Base-by-base conservation (phyloP, 2,113 vertebrate genomes). In the Cyprinodon variegatus region DNA sequence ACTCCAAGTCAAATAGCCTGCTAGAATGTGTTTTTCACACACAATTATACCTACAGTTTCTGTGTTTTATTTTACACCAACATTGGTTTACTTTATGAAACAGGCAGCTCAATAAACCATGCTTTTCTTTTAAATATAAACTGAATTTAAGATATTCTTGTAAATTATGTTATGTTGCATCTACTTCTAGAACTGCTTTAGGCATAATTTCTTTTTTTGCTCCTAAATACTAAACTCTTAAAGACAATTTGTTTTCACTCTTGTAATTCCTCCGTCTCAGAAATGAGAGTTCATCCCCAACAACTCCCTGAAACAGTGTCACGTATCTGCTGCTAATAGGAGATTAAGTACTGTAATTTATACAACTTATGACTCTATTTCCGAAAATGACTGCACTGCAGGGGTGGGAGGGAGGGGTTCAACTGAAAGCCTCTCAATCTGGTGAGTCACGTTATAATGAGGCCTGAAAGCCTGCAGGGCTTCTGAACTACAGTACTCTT, bases 401-500 rank as follows among this genome's bases (percentile, higher is more conserved):
- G 29, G 29, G 29, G 29, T 60, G 48, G 61, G 61, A 14, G 48
- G 63, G 50, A 17, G 72, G 68, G 29, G 71, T 74, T 80, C 46
- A 65, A 38, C 46, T 72, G 66, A 40, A 57, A 86, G 72, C 72
- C 1, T 13, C 75, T 82, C 50, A 59, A 70, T 73, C 48, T 74
- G 68, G 70, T 89, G 87, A 91, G 71, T 90, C 87, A 86, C 70
- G 41, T 83, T 80, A 65, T 83, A 84, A 87, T 90, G 85, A 82
- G 73, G 79, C 59, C 72, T 86, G 81, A 82, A 77, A 87, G 81
- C 83, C 69, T 76, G 77, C 74, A 48, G 50, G 77, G 63, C 62
- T 59, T 73, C 37, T 76, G 81, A 79, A 74, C 62, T 41, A 70
- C 29, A 29, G 29, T 29, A 29, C 76, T 74, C 57, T 60, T 66